Conservation (phyloP, 2,888 invertebrate genomes). For the Hyalella azteca region DNA sequence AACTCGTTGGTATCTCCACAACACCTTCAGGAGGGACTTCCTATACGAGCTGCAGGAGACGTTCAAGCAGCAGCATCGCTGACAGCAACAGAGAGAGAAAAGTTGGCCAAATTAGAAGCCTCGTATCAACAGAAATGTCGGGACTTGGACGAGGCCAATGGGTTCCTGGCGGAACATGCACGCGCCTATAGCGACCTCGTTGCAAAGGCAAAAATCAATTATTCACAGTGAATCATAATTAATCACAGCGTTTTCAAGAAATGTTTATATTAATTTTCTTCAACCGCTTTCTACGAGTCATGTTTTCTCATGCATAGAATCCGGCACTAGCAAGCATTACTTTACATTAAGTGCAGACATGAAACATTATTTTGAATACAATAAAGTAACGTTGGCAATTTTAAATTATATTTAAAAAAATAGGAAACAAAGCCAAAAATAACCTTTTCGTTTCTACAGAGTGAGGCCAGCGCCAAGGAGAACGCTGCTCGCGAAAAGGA, state of each 20-base stretch:
- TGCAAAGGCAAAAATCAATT: not conserved
- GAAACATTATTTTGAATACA: too few species aligned
- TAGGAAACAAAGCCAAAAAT: too few species aligned
- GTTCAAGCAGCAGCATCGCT: not conserved
- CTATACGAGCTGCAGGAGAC: not conserved
- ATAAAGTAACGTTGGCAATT: too few species aligned
- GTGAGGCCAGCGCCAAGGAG: not conserved
- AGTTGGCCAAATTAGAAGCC: not conserved
- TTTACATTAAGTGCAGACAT: too few species aligned
- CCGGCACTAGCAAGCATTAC: too few species aligned
- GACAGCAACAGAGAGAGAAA: not conserved
- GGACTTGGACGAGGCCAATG: slow-evolving; percentile 2
- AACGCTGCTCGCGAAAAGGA: not conserved
- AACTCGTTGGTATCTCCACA: not conserved
- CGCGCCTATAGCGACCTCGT: not conserved
- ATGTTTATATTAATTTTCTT: too few species aligned
- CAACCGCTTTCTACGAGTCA: too few species aligned
- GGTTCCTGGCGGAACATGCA: slow-evolving; percentile 6
- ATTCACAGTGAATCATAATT: not conserved
- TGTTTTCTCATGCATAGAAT: too few species aligned
- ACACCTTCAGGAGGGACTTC: not conserved
- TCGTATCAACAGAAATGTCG: not conserved
- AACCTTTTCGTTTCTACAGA: too few species aligned
- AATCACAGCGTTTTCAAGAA: too few species aligned
- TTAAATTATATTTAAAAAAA: too few species aligned